Evolutionary conservation across 2,113 vertebrate genomes (phyloP), one percentile per base, ranked within the genome.

Genomic region (Melierax canorus): DNA sequence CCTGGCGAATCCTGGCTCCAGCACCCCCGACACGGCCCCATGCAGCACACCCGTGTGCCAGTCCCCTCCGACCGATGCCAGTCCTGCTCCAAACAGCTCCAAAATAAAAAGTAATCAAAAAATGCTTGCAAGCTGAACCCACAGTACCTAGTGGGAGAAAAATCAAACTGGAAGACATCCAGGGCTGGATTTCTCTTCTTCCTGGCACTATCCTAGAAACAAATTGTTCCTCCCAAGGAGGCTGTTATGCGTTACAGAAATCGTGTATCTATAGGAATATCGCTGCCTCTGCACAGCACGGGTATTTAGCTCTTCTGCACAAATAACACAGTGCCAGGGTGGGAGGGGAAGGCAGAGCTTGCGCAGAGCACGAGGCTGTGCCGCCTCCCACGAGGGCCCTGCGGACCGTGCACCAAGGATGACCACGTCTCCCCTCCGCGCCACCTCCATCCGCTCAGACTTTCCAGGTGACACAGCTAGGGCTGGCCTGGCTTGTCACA

Each of bases 121-220:
- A 16, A 2, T 38, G 30, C 38, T 63, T 36, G 19, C 34, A 63
- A 53, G 59, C 55, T 32, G 50, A 80, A 53, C 39, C 39, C 45
- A 11, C 36, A 11, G 56, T 10, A 60, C 63, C 60, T 14, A 21
- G 20, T 27, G 36, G 45, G 73, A 68, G 68, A 84, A 73, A 74
- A 88, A 69, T 22, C 50, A 71, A 79, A 23, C 74, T 84, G 87
- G 78, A 84, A 67, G 79, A 23, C 36, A 60, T 55, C 68, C 78
- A 76, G 73, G 36, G 18, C 22, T 39, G 63, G 63, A 55, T 91
- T 93, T 84, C 74, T 85, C 71, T 73, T 50, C 73, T 79, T 90
- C 72, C 72, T 91, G 68, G 63, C 74, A 32, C 73, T 38, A 16
- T 56, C 74, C 88, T 91, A 72, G 68, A 84, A 87, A 95, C 71